A percentile compares a stretch with the other conserved stretches of the same genome.
Conservation (phyloP, 2,797 vertebrate genomes). For the Prunella strophiata region DNA sequence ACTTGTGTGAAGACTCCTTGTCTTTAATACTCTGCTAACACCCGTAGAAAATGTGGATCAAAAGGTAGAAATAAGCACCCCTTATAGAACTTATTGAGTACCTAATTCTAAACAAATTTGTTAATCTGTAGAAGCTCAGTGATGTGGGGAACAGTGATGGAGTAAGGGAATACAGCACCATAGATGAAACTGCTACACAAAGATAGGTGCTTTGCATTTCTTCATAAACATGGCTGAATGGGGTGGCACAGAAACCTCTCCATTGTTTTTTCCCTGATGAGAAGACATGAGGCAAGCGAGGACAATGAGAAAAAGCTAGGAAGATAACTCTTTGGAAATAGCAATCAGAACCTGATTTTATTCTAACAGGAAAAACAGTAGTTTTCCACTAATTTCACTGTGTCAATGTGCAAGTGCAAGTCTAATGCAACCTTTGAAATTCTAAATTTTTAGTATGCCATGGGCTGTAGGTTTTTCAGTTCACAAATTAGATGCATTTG, state of each 20-base stretch:
- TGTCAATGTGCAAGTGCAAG: slow-evolving; percentile 18
- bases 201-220: background rate
- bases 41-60: background rate
- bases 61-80: background rate
- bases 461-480: background rate
- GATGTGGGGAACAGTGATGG: background rate
- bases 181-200: background rate
- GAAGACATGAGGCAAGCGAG: background rate
- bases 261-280: background rate
- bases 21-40: background rate
- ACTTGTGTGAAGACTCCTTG: background rate
- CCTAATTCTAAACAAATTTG: background rate
- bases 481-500: background rate
- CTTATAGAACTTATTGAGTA: background rate
- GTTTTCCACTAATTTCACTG: slow-evolving; percentile 53
- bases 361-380: slow-evolving; percentile 1
- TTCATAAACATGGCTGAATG: background rate
- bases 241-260: background rate
- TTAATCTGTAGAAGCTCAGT: background rate
- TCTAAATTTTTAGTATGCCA: background rate
- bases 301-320: slow-evolving; percentile 17
- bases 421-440: slow-evolving; percentile 3
- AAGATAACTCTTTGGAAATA: slow-evolving; percentile 10
- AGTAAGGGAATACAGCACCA: background rate
- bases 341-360: slow-evolving; percentile 29